phyloP scores from a whole-genome alignment of 2,888 invertebrate species.

The Campoplex capitator region DNA sequence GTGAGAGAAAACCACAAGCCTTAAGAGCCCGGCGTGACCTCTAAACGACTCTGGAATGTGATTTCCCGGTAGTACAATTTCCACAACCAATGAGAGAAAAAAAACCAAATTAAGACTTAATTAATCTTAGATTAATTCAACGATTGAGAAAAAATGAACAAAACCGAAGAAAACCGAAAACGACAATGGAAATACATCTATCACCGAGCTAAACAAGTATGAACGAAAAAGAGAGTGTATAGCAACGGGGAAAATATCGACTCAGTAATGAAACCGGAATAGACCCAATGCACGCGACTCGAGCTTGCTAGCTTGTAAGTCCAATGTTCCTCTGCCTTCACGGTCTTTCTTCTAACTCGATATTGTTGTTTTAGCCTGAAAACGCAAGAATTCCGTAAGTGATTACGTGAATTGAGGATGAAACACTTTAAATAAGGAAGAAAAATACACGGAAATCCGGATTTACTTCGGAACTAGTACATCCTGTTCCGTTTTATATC shows the following conservation, averaged over 20 bases:
- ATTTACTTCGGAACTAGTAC: conserved; percentile 43
- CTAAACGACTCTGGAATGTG: conserved; percentile 57
- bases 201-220: conserved; percentile 9
- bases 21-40: conserved; percentile 33
- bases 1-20: not conserved
- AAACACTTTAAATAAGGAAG: conserved; percentile 1
- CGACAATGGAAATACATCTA: not conserved
- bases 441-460: conserved; percentile 38
- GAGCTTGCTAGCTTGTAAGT: conserved; percentile 34
- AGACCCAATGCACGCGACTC: conserved; percentile 65
- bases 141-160: conserved; percentile 11
- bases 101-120: not conserved
- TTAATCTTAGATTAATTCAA: not conserved
- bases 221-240: not conserved
- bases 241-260: conserved; percentile 51
- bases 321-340: conserved; percentile 3
- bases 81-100: not conserved
- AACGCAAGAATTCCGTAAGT: conserved; percentile 62
- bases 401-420: conserved; percentile 35
- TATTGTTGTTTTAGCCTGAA: conserved; percentile 16
- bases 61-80: conserved; percentile 59
- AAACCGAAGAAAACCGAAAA: conserved; percentile 1
- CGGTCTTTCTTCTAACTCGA: not conserved
- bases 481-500: conserved; percentile 41
- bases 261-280: conserved; percentile 61